Evolutionary conservation across 2,888 invertebrate genomes (phyloP), one percentile per base, ranked within the genome.

Genomic region (Eustalomyia histrio): DNA sequence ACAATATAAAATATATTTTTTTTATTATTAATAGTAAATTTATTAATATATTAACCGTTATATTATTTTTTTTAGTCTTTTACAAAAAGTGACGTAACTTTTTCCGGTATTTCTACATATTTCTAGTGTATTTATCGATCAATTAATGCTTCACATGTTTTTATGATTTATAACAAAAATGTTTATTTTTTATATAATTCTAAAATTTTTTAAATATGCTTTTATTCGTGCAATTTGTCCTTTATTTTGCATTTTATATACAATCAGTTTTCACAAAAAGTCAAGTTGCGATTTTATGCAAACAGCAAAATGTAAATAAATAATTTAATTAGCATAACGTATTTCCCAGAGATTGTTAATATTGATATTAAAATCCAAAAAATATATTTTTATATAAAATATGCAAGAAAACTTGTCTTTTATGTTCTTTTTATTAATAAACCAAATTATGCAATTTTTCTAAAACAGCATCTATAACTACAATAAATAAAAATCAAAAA

Each of bases 281-380:
- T n/a, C n/a, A 47, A 47, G n/a, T 47, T n/a, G 43, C 43, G 43
- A 47, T 47, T 47, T 47, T 47, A 47, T 47, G 43, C 43, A 47
- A 47, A 47, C n/a, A n/a, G 3, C 1, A 5, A n/a, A 47, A 47
- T 1, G 10, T 39, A 47, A 47, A 47, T 47, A 47, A 47, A n/a
- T n/a, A n/a, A 47, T n/a, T 47, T 47, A n/a, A 47, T 47, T 47
- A 47, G 6, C 43, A 47, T 47, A 47, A 47, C n/a, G 43, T 47
- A n/a, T 47, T 47, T 39, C 39, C 12, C 39, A 39, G 12, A 39
- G 12, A 12, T 12, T 14, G 39, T 12, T 39, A 39, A 39, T 39
- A 39, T 12, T 39, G 4, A 12, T 39, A 35, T 35, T 35, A 35
- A 35, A 5, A 39, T 39, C 39, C 2, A 12, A 39, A 29, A 24